Evolutionary conservation across 2,797 vertebrate species (phyloP), one percentile per base, ranked within the genome.

Genomic region (Artibeus jamaicensis): DNA sequence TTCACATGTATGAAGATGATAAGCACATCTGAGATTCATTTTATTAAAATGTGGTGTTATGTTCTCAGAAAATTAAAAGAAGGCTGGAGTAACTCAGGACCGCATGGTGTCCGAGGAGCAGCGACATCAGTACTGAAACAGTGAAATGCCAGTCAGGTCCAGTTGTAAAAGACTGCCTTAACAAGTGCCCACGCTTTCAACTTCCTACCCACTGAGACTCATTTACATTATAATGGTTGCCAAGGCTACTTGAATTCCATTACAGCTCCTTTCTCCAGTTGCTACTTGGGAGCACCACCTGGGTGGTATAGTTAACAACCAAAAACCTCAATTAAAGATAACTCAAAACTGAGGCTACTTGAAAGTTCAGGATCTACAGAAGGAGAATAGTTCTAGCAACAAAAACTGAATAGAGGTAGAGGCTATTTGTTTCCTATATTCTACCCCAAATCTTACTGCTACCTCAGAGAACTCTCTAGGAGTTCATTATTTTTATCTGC

Each of bases 151-250:
- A 70, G 62, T 82, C 8, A 18, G 86, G 19, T 57, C 89, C 82
- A 37, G 6, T 57, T 94, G 77, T 93, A 74, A 95, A 55, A 89
- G 55, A 96, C 96, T n/a, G 85, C 71, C 50, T 46, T 29, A 73
- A 83, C 62, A 78, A 37, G 57, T 10, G 68, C 32, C 86, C 71
- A 78, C 2, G 0, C 88, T 95, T 83, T 84, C 92, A 74, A 92
- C 93, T 42, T 14, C 26, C 96, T 96, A 93, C 93, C 93, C 95
- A 7, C 92, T 70, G 71, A 94, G 78, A 11, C 44, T 91, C 6
- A 98, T 98, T 98, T 98, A 87, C 95, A 98, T 98, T 85, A 89
- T 24, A 97, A 98, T 88, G 86, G 98, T 98, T 98, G 94, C 97
- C 95, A 98, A 19, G 93, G 97, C 97, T 94, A 98, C 97, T 82